Base-by-base conservation (phyloP, 2,113 vertebrate species). In the Syrmaticus mikado region DNA sequence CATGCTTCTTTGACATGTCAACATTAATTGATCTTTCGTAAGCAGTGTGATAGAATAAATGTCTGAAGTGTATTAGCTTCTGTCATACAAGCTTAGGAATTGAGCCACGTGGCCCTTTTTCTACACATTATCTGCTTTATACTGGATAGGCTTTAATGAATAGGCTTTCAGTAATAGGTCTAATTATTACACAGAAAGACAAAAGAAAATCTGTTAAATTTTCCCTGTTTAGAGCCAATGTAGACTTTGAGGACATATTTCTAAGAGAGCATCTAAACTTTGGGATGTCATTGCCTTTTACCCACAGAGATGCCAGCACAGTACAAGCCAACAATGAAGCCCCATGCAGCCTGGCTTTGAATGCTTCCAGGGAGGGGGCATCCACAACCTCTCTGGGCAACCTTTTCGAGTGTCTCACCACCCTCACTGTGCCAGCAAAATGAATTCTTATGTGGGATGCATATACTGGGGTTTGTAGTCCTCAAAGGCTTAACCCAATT, bases 401-500 rank as follows among this genome's bases (percentile, higher is more conserved):
- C 15, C 52, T 53, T 27, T 53, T 9, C 52, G 27, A 30, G 27
- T 53, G 52, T 17, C 52, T 53, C 52, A 53, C 52, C 27, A 30
- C 27, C 27, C 15, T 53, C 52, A 30, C 15, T 16, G n/a, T 25
- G 30, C 16, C 53, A 76, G 57, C 28, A 83, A 87, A 86, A 78
- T 12, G 5, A 52, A 53, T 91, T 91, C 67, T 88, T 68, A 72
- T 1, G 40, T 66, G 2, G 11, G 38, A n/a, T 40, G 52, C 5
- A 0, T 45, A 65, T 40, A 78, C 32, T 7, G 17, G 40, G 30
- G 53, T 45, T 85, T 80, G 71, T 45, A 87, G 80, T 50, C 38
- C 89, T 84, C 85, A 91, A 91, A 72, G 62, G 16, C 58, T 88
- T 95, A 96, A 94, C 82, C 40, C 91, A 94, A 75, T 6, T 93